A percentile compares a stretch with the other conserved stretches of the same genome.
phyloP scores from a whole-genome alignment of 2,888 invertebrate genomes.

The Scaptomyza caliginosa region DNA sequence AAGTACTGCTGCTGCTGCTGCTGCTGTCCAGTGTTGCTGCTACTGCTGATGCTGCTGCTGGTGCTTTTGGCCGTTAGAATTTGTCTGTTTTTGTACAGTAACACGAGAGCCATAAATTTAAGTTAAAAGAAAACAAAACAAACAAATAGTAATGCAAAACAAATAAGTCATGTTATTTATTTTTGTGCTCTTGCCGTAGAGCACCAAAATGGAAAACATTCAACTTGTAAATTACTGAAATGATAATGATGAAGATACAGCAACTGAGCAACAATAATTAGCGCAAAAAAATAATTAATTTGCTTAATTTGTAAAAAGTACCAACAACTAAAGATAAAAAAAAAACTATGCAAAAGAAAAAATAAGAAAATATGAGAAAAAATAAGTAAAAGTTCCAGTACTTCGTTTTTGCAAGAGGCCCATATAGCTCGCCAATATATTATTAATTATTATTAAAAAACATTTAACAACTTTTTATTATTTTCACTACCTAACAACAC shows the following conservation, averaged over 20 bases:
- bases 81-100: conserved; percentile 75
- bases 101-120: conserved; percentile 74
- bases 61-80: conserved; percentile 61
- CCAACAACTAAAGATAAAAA: conserved; percentile 72
- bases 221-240: conserved; percentile 74
- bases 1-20: conserved; percentile 26
- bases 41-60: conserved; percentile 14
- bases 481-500: conserved; percentile 66
- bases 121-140: conserved; percentile 53
- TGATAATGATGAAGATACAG: conserved; percentile 53
- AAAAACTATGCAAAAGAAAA: conserved; percentile 63
- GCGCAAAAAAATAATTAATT: conserved; percentile 69
- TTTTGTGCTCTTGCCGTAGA: conserved; percentile 47
- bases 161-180: conserved; percentile 63
- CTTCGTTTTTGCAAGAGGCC: conserved; percentile 85
- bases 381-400: conserved; percentile 79
- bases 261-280: conserved; percentile 77
- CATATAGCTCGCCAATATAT: conserved; percentile 85
- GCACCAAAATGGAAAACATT: conserved; percentile 51
- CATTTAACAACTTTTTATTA: conserved; percentile 76
- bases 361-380: conserved; percentile 64
- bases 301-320: conserved; percentile 82
- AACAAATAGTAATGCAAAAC: conserved; percentile 48
- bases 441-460: conserved; percentile 76
- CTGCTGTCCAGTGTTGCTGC: conserved; percentile 20